Conservation (phyloP, 2,797 vertebrate genomes). For the Botia kubotai region DNA sequence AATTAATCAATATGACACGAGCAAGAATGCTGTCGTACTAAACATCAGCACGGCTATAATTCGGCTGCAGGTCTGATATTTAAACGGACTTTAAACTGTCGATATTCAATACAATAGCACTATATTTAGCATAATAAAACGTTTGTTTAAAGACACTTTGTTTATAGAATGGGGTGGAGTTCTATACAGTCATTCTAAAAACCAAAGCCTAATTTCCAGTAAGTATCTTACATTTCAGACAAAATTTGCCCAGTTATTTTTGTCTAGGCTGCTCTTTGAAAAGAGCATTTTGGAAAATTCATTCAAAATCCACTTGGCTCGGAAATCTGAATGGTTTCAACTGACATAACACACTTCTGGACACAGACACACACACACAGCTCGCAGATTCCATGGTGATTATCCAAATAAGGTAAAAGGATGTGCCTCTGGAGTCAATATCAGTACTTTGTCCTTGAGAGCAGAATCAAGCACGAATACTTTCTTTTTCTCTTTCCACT, state of each 20-base stretch:
- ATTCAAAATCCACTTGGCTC: neutral
- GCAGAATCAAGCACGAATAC: constrained; percentile 3
- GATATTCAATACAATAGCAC: neutral
- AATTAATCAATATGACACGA: neutral
- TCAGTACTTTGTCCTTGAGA: constrained; percentile 29
- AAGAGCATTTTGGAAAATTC: no score
- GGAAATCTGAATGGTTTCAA: no score
- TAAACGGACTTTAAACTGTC: neutral
- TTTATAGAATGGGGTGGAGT: no score
- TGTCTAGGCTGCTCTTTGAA: no score
- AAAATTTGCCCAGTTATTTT: no score
- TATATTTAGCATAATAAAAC: neutral
- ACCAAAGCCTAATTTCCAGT: no score
- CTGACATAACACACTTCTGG: no score
- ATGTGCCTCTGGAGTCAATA: constrained; percentile 3
- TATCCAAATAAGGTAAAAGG: constrained; percentile 20
- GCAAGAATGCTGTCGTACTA: neutral
- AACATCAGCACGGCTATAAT: neutral
- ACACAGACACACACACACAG: constrained; percentile 21
- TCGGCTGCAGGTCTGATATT: neutral
- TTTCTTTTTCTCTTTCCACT: constrained; percentile 41
- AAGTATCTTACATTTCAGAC: no score
- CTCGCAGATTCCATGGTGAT: neutral
- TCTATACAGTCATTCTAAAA: no score
- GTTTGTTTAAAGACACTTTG: no score